Evolutionary conservation across 1,140 invertebrate genomes (phyloP).

Genomic region (Leptopilina clavipes): DNA sequence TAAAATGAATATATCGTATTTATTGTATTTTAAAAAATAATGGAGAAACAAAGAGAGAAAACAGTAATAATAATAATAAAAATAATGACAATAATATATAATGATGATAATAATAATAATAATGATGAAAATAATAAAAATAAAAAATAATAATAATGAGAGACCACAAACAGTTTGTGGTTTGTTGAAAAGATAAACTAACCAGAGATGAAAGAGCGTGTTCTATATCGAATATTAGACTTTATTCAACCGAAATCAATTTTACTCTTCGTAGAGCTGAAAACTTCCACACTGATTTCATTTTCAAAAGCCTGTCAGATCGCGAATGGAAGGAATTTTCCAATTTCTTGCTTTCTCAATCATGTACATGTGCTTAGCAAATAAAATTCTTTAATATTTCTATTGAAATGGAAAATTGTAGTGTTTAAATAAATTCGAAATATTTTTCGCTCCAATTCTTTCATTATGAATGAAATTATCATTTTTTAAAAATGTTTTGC

Average conservation of each 20-base stretch:
- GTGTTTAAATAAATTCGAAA: neutral
- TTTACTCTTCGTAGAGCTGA: slow-evolving; percentile 32
- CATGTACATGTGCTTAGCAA: slow-evolving; percentile 29
- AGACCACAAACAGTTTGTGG: neutral
- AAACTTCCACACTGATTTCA: slow-evolving; percentile 33
- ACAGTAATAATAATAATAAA: too few relatives aligned
- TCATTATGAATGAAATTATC: neutral
- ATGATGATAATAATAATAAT: too few relatives aligned
- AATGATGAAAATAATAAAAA: too few relatives aligned
- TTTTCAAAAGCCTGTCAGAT: slow-evolving; percentile 33
- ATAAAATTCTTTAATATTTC: slow-evolving; percentile 26
- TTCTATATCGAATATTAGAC: slow-evolving; percentile 24
- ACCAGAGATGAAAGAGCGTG: slow-evolving; percentile 26
- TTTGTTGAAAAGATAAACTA: slow-evolving; percentile 20
- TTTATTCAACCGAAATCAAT: slow-evolving; percentile 32
- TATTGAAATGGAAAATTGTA: neutral
- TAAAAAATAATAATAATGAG: slow-evolving; percentile 9
- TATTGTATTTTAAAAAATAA: neutral
- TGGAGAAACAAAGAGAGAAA: neutral
- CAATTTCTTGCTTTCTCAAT: slow-evolving; percentile 31
- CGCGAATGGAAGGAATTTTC: slow-evolving; percentile 22
- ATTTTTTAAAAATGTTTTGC: neutral
- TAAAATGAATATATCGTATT: too few relatives aligned
- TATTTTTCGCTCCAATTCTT: neutral
- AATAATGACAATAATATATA: too few relatives aligned